Evolutionary conservation across 1,140 invertebrate genomes (phyloP), one percentile per base, ranked within the genome.

Genomic region (Aphelenchoides fujianensis): DNA sequence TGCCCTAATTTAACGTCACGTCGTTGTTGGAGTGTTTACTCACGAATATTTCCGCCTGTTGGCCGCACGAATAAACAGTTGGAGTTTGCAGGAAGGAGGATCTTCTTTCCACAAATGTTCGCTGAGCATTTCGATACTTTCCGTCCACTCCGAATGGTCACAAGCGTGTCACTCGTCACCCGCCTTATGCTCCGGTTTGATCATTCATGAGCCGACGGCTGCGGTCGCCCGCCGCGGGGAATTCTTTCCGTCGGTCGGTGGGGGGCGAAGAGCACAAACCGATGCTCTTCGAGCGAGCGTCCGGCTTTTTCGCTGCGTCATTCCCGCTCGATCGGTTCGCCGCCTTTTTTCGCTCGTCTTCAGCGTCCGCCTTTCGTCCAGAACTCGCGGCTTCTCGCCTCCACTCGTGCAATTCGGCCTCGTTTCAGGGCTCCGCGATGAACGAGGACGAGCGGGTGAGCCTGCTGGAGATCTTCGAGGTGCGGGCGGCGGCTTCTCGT

Each of bases 381-480:
- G 55, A 9, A 9, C 55, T 63, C 61, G 31, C 59, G 28, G 23
- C 41, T 48, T 48, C 23, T 48, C 12, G 41, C 23, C 23, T 16
- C 41, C 12, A 48, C 12, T 16, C 23, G 12, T 12, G 41, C 41
- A 48, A 48, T 23, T 48, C 23, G 41, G 12, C 23, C 23, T 48
- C 23, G 12, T 48, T 48, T 48, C 41, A 48, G 41, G 23, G 32
- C 57, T n/a, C 30, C 19, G 53, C 30, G 63, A 70, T 69, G 5
- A 3, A 3, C 12, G 34, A 69, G 16, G 71, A 63, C 5, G 54
- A 74, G 1, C 57, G 55, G 31, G 74, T 77, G 31, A 79, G 55
- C 52, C 34, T 77, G 37, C 59, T 72, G 1, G 75, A 77, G 63
- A 9, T 77, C 23, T 28, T 75, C 30, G 75, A 77, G 57, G 72